Base-by-base conservation (phyloP, 2,888 invertebrate genomes). In the Eledona agricola region DNA sequence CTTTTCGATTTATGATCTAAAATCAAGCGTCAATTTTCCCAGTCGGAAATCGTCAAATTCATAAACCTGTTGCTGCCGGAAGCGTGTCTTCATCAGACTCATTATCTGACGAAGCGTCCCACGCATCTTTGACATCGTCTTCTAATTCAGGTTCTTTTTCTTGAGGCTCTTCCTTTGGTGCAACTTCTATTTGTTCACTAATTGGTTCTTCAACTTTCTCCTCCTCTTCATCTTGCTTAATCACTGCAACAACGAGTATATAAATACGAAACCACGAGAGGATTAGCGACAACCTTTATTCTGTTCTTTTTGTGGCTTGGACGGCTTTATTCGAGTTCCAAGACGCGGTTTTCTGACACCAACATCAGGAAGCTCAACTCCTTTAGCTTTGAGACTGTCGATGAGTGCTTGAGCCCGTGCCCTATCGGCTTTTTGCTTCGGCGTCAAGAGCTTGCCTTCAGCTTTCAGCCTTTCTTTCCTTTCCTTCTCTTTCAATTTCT, bases 391-490 rank as follows among this genome's bases (percentile, higher is more conserved):
- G 23, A 95, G 79, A 1, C 90, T 88, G 40, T 95, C 93, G 55
- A 97, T 78, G 82, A 95, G 84, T 49, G 91, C 92, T 74, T 93
- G 90, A 3, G 94, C 93, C 60, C 95, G 82, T 0, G 91, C 90
- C 57, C 89, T 85, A 65, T 94, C 94, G 59, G 90, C 90, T 73
- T 93, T 96, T 73, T 99, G 96, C 75, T 96, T 96, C 0, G 92
- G 87, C 1, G 96, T 96, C 51, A 97, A 77, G 17, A 95, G 80
- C 77, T 95, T 97, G 1, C 98, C 98, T 78, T 97, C 97, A n/a
- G 92, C 93, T 76, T 97, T 97, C 63, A 95, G 80, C 70, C 93
- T 83, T 68, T 94, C 94, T 75, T 93, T 94, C 35, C 91, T 83
- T 71, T 96, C 96, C 70, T 93, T 94, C 77, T 96, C 93, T 71